Conservation (phyloP, 2,888 invertebrate genomes). For the Volucella zonaria region DNA sequence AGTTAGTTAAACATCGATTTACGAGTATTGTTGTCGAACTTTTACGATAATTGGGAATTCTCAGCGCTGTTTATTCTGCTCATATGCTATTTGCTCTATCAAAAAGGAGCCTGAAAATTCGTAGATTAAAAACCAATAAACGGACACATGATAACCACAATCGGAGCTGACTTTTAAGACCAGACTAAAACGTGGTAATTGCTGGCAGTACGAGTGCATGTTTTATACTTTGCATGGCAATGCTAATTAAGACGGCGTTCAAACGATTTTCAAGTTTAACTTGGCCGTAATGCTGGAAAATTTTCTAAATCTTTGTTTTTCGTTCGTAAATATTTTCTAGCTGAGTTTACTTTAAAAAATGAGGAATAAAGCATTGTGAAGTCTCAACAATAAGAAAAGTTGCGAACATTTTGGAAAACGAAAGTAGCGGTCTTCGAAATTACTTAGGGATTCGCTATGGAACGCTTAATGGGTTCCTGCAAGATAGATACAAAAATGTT, state of each 20-base stretch:
- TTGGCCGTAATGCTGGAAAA: background rate
- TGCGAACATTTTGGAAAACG: too few relatives aligned
- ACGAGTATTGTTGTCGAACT: background rate
- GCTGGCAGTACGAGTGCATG: conserved; percentile 4
- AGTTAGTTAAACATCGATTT: conserved; percentile 26
- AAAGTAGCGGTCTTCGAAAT: too few relatives aligned
- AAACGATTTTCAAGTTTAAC: background rate
- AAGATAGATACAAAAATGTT: too few relatives aligned
- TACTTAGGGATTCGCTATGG: too few relatives aligned
- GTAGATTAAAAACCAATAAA: background rate
- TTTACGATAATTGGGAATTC: background rate
- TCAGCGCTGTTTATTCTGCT: background rate
- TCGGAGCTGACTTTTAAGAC: background rate
- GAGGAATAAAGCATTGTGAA: background rate
- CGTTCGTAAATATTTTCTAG: background rate
- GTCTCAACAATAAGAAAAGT: too few relatives aligned
- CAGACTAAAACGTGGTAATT: conserved; percentile 3
- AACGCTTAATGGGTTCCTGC: too few relatives aligned
- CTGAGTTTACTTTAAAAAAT: background rate
- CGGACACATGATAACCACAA: background rate
- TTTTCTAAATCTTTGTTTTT: background rate
- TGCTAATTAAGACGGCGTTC: conserved; percentile 4
- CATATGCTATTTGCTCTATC: background rate
- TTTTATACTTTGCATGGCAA: conserved; percentile 3
- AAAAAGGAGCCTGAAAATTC: conserved; percentile 1